Conservation (phyloP, 2,888 invertebrate genomes). For the Congeria kusceri region DNA sequence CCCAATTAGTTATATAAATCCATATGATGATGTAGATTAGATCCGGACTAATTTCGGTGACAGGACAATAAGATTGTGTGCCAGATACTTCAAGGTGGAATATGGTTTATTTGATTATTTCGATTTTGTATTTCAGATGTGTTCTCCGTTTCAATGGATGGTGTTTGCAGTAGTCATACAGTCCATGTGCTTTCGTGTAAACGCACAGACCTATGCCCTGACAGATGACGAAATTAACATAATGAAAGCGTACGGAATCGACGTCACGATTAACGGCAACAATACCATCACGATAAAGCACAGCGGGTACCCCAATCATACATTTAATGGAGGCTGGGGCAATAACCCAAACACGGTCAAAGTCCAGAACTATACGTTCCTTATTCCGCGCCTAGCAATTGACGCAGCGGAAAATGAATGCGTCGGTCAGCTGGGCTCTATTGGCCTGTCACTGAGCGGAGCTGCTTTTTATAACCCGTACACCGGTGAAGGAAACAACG, state of each 20-base stretch:
- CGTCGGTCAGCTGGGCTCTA: slow-evolving; percentile 47
- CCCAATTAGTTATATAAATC: no score
- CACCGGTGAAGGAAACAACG: slow-evolving; percentile 43
- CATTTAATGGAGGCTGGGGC: slow-evolving; percentile 31
- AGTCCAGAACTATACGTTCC: slow-evolving; percentile 37
- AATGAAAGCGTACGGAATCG: slow-evolving; percentile 16
- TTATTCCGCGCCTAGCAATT: no score
- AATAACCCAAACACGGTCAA: slow-evolving; percentile 44
- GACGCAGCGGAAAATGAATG: slow-evolving; percentile 35
- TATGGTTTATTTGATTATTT: no score
- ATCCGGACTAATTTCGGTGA: no score
- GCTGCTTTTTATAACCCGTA: slow-evolving; percentile 55
- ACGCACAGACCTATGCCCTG: slow-evolving; percentile 9
- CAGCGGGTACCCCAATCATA: slow-evolving; percentile 36
- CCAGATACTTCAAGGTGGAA: no score
- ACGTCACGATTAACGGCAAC: slow-evolving; percentile 5
- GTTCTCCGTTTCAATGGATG: no score
- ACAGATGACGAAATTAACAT: slow-evolving; percentile 22
- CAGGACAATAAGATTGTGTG: no score
- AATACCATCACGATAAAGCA: slow-evolving; percentile 22
- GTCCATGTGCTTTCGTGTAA: no score
- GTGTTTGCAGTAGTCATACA: no score
- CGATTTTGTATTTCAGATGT: no score
- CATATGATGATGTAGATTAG: no score
- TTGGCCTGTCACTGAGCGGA: slow-evolving; percentile 51